Evolutionary conservation across 2,888 invertebrate species (phyloP).

Genomic region (Volucella zonaria): DNA sequence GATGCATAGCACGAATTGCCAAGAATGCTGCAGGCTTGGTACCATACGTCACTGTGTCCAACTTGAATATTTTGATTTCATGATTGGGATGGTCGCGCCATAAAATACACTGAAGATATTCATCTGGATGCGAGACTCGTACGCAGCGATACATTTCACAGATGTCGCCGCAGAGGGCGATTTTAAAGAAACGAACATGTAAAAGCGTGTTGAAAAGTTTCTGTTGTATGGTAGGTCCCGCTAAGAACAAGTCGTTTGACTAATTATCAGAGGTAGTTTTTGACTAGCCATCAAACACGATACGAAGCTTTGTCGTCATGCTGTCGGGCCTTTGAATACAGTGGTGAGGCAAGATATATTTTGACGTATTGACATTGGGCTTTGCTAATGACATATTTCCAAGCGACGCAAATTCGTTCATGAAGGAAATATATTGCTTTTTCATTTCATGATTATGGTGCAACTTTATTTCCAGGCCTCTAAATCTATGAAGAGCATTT

Average conservation of each 20-base stretch:
- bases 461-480: conserved; percentile 58
- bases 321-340: conserved; percentile 47
- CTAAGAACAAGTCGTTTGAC: conserved; percentile 27
- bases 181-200: too few relatives aligned
- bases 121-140: neutral
- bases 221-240: conserved; percentile 57
- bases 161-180: too few relatives aligned
- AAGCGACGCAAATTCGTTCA: conserved; percentile 41
- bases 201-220: conserved; percentile 18
- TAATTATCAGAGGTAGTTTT: conserved; percentile 46
- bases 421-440: conserved; percentile 36
- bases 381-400: conserved; percentile 56
- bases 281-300: conserved; percentile 56
- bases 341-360: conserved; percentile 54
- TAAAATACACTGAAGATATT: conserved; percentile 60
- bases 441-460: conserved; percentile 40
- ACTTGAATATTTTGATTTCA: conserved; percentile 34
- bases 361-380: conserved; percentile 14
- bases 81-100: conserved; percentile 52
- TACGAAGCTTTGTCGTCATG: conserved; percentile 22
- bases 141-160: too few relatives aligned
- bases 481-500: conserved; percentile 56
- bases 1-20: conserved; percentile 42
- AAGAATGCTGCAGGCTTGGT: conserved; percentile 51
- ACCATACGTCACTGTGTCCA: conserved; percentile 57